Evolutionary conservation across 2,888 invertebrate genomes (phyloP).

Genomic region (Eilema griseolum): DNA sequence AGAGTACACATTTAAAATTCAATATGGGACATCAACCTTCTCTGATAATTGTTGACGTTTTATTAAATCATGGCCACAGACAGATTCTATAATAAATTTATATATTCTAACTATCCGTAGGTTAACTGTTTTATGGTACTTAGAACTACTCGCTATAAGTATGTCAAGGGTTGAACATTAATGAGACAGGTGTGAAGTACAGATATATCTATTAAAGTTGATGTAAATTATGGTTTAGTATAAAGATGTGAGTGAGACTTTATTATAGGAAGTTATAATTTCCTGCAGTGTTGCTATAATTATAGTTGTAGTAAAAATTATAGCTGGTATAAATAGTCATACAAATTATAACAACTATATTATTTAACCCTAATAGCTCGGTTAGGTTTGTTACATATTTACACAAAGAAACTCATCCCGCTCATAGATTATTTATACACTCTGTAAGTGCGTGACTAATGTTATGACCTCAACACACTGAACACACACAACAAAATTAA

Average conservation of each 20-base stretch:
- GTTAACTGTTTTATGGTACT: neutral
- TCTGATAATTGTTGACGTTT: neutral
- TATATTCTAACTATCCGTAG: conserved; percentile 9
- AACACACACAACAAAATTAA: neutral
- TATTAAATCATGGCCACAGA: conserved; percentile 8
- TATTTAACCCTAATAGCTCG: neutral
- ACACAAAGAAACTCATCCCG: too few species aligned
- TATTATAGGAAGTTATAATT: neutral
- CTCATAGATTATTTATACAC: too few species aligned
- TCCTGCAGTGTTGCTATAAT: neutral
- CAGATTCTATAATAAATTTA: conserved; percentile 5
- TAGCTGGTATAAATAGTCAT: too few species aligned
- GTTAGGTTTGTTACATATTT: neutral
- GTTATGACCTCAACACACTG: neutral
- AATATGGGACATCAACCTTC: neutral
- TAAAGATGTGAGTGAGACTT: neutral
- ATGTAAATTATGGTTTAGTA: neutral
- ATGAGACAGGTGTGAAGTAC: neutral
- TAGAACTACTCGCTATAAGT: conserved; percentile 1
- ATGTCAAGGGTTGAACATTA: conserved; percentile 6
- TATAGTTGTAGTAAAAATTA: too few species aligned
- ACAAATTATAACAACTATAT: too few species aligned
- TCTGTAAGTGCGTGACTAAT: neutral
- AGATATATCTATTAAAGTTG: neutral
- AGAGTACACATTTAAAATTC: neutral